These are phyloP conservation scores for Atherinomorus stipes DNA, from an alignment of 2,113 vertebrate genomes.

Conservation along the genomic window DNA sequence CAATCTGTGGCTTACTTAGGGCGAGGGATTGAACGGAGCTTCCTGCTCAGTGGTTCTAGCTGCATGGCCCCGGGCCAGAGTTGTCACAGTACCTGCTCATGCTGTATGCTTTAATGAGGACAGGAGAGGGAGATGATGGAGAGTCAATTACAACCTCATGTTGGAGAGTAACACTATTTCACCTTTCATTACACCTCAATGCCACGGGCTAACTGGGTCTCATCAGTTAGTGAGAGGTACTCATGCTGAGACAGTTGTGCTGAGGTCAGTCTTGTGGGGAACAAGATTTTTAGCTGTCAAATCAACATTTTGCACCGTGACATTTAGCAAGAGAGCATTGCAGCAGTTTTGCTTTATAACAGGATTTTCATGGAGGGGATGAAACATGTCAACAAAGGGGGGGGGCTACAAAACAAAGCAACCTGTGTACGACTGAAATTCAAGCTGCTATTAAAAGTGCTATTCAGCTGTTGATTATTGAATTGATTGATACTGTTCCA, in stretches of 20 bases:
- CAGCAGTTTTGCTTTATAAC: background rate
- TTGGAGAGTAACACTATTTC: slow-evolving; percentile 70
- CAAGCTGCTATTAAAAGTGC: no score
- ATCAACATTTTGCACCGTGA: background rate
- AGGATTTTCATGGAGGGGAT: background rate
- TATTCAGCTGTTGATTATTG: background rate
- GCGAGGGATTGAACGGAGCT: slow-evolving; percentile 60
- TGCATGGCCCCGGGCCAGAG: slow-evolving; percentile 53
- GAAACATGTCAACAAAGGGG: background rate
- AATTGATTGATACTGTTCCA: background rate
- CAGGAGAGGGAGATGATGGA: slow-evolving; percentile 70
- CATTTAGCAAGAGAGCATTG: background rate
- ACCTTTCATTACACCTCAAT: slow-evolving; percentile 77
- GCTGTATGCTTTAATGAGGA: slow-evolving; percentile 73
- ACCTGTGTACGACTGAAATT: no score
- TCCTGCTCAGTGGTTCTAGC: slow-evolving; percentile 37
- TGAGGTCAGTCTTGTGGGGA: slow-evolving; percentile 43
- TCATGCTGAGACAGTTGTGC: slow-evolving; percentile 45
- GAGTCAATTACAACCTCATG: slow-evolving; percentile 76
- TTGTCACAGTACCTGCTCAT: slow-evolving; percentile 70
- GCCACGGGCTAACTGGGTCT: slow-evolving; percentile 69
- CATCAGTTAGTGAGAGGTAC: slow-evolving; percentile 68
- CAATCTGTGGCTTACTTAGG: slow-evolving; percentile 62
- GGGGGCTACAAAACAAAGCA: no score
- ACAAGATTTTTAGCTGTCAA: slow-evolving; percentile 10